Evolutionary conservation across 2,888 invertebrate genomes (phyloP).

Genomic region (Dicyrtoma fusca): DNA sequence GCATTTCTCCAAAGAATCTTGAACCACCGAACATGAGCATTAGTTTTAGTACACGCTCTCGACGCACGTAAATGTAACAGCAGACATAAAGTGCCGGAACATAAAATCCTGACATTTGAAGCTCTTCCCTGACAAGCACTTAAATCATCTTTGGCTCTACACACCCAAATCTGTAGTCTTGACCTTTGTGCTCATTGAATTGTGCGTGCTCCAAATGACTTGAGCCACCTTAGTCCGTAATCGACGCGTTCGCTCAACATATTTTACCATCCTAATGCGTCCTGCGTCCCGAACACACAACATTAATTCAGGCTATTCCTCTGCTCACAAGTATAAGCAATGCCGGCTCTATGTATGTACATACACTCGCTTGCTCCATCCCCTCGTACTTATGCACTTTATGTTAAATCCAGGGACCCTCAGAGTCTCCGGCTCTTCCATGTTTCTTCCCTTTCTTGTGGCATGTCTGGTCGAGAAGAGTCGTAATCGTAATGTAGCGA

Average conservation of each 20-base stretch:
- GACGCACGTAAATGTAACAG: conserved; percentile 11
- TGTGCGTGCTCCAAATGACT: conserved; percentile 36
- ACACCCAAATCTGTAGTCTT: conserved; percentile 36
- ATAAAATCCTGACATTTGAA: conserved; percentile 29
- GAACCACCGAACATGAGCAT: neutral
- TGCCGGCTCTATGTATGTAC: too few relatives aligned
- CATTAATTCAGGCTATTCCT: too few relatives aligned
- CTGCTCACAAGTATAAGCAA: too few relatives aligned
- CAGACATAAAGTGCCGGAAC: conserved; percentile 12
- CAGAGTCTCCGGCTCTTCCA: neutral
- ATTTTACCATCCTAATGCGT: too few relatives aligned
- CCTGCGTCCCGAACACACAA: too few relatives aligned
- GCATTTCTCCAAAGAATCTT: neutral
- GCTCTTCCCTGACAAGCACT: conserved; percentile 26
- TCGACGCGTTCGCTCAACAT: conserved; percentile 12
- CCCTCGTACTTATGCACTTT: too few relatives aligned
- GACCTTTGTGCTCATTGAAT: conserved; percentile 23
- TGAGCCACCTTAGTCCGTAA: conserved; percentile 29
- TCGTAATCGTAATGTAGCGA: conserved; percentile 4
- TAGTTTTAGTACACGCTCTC: neutral
- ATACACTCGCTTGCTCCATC: too few relatives aligned
- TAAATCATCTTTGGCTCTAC: conserved; percentile 30
- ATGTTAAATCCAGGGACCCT: neutral
- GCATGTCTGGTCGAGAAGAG: too few relatives aligned
- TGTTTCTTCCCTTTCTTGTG: neutral